Evolutionary conservation across 2,113 vertebrate genomes (phyloP).

Genomic region (Falco punctatus): DNA sequence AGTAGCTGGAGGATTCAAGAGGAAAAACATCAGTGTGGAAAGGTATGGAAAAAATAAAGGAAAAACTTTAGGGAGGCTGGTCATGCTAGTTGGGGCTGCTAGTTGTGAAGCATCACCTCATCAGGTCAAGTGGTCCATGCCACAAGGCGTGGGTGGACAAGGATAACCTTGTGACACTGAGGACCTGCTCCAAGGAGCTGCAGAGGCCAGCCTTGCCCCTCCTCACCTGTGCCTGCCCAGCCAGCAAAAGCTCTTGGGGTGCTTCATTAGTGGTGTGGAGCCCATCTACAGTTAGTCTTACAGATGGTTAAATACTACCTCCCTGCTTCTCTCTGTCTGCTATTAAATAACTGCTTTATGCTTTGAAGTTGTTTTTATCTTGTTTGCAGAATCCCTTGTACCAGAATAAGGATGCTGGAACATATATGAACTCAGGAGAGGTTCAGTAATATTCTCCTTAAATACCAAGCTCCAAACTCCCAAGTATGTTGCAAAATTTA

Average conservation of each 20-base stretch:
- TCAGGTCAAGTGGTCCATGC: neutral
- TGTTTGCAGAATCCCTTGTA: neutral
- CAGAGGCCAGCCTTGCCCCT: neutral
- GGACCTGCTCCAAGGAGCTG: neutral
- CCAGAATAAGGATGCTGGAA: neutral
- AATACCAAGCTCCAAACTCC: neutral
- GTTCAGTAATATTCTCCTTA: neutral
- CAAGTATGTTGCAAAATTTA: neutral
- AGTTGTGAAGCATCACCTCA: neutral
- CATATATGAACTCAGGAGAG: neutral
- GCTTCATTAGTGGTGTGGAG: neutral
- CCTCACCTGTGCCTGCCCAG: fast-evolving
- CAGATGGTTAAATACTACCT: neutral
- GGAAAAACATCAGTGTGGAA: neutral
- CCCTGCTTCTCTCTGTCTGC: neutral
- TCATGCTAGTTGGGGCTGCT: fast-evolving
- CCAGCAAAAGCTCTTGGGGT: neutral
- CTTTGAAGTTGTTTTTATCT: neutral
- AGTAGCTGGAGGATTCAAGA: neutral
- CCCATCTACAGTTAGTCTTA: neutral
- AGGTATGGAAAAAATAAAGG: neutral
- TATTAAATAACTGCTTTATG: neutral
- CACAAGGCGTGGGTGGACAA: neutral
- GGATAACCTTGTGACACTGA: neutral
- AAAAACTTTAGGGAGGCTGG: neutral